phyloP scores from a whole-genome alignment of 2,888 invertebrate genomes.

The Odontocolon sp. region DNA sequence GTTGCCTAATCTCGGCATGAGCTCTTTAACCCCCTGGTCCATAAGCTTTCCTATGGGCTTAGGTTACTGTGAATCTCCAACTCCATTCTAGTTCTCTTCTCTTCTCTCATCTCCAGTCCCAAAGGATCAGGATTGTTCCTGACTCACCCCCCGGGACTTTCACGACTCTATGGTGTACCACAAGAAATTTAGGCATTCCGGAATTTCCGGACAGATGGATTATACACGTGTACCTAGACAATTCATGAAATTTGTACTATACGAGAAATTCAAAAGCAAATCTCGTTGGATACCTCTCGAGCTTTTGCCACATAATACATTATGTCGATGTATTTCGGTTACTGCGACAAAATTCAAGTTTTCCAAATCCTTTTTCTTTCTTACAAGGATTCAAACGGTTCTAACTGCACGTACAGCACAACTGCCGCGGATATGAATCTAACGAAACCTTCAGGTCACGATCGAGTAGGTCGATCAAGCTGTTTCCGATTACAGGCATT shows the following conservation, averaged over 20 bases:
- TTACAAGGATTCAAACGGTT: not conserved
- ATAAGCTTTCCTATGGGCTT: conserved; percentile 60
- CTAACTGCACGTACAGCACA: not conserved
- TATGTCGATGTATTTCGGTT: not conserved
- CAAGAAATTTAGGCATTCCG: conserved; percentile 29
- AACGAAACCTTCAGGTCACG: not conserved
- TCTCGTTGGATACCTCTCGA: not conserved
- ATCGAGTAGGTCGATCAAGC: not conserved
- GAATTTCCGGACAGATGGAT: conserved; percentile 39
- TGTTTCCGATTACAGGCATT: not conserved
- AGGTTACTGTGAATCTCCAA: conserved; percentile 52
- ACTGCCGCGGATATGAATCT: not conserved
- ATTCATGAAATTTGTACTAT: conserved; percentile 18
- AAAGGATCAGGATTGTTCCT: conserved; percentile 37
- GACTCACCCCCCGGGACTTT: conserved; percentile 12
- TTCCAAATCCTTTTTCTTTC: not conserved
- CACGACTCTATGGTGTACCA: conserved; percentile 27
- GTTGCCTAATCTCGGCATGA: conserved; percentile 60
- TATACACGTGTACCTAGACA: not conserved
- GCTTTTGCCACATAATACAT: not conserved
- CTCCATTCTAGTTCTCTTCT: conserved; percentile 8
- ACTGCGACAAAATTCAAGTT: not conserved
- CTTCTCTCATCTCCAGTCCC: conserved; percentile 24
- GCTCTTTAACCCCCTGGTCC: conserved; percentile 61
- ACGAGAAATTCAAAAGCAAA: not conserved